Base-by-base conservation (phyloP, 1,140 invertebrate species). In the Coboldia fuscipes region DNA sequence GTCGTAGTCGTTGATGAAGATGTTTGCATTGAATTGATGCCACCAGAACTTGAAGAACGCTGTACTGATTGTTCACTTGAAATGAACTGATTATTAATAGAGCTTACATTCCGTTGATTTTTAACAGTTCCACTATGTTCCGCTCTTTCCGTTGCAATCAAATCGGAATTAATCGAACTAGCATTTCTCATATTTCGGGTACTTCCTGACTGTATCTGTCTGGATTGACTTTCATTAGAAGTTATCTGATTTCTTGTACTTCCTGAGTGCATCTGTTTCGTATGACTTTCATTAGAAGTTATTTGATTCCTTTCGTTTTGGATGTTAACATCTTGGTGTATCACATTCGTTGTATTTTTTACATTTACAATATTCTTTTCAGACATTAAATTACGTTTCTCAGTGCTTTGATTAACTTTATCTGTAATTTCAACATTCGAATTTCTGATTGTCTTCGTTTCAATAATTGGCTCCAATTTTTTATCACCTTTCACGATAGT, bases 381-480 rank as follows among this genome's bases (percentile, higher is more conserved):
- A 15, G 7, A 8, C 9, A 30, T 15, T 12, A 30, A 7, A 30
- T 30, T 30, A 6, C 15, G 7, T 13, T 30, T 9, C 6, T 3
- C 28, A 10, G 38, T 45, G 4, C 39, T 45, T 14, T 41, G 49
- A 30, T 45, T 50, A 30, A 49, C 42, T 35, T 53, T 53, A 33
- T 53, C 50, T 18, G 50, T 46, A 4, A 53, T 45, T 41, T 53
- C 53, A 1, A 53, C 46, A 28, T 42, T 51, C 0, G 42, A 48
- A 21, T 47, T 50, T 39, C 34, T 46, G 46, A 3, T 53, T 45
- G 31, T 51, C 51, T n/a, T n/a, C n/a, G n/a, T n/a, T 30, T 53
- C 47, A 1, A 48, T 53, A 44, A 53, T 50, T 2, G 50, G 50
- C 34, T 54, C 49, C 22, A 47, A 50, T 27, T 49, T 52, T 13